These are phyloP conservation scores for Lithophane ornitopus DNA, from an alignment of 2,888 invertebrate genomes.

Conservation along the genomic window DNA sequence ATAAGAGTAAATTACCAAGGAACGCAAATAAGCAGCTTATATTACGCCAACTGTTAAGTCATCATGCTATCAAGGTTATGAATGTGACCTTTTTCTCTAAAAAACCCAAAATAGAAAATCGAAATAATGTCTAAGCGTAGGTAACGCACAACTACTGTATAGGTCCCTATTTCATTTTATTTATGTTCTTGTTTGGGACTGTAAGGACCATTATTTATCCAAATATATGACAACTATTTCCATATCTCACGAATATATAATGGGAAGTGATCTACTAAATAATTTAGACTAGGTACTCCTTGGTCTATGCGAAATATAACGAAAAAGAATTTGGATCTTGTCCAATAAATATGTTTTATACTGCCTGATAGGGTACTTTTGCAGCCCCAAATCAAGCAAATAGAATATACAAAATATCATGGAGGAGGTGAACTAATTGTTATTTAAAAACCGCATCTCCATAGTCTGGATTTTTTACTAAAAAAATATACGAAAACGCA, in stretches of 20 bases:
- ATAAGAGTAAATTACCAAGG: neutral
- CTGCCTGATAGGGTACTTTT: neutral
- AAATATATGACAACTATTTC: slow-evolving; percentile 34
- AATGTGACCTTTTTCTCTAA: neutral
- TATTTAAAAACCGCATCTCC: neutral
- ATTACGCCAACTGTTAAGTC: too few relatives aligned
- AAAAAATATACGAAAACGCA: neutral
- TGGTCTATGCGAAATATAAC: slow-evolving; percentile 2
- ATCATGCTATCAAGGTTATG: neutral
- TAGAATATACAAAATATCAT: too few relatives aligned
- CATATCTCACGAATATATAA: slow-evolving; percentile 44
- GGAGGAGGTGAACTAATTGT: neutral
- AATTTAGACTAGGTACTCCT: slow-evolving; percentile 21
- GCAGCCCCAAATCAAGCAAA: neutral
- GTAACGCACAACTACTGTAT: neutral
- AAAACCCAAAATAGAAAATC: slow-evolving; percentile 10
- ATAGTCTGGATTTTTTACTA: neutral
- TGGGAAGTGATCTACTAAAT: slow-evolving; percentile 34
- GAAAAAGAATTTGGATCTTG: slow-evolving; percentile 7
- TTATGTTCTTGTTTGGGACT: slow-evolving; percentile 53
- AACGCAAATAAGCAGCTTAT: neutral
- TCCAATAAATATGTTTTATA: slow-evolving; percentile 12
- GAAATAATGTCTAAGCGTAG: slow-evolving; percentile 4
- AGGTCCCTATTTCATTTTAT: slow-evolving; percentile 37
- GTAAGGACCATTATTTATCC: slow-evolving; percentile 25